A percentile compares a stretch with the other conserved stretches of the same genome.
These are phyloP conservation scores for Eupsittula cactorum DNA, from an alignment of 2,113 vertebrate species.

Conservation along the genomic window DNA sequence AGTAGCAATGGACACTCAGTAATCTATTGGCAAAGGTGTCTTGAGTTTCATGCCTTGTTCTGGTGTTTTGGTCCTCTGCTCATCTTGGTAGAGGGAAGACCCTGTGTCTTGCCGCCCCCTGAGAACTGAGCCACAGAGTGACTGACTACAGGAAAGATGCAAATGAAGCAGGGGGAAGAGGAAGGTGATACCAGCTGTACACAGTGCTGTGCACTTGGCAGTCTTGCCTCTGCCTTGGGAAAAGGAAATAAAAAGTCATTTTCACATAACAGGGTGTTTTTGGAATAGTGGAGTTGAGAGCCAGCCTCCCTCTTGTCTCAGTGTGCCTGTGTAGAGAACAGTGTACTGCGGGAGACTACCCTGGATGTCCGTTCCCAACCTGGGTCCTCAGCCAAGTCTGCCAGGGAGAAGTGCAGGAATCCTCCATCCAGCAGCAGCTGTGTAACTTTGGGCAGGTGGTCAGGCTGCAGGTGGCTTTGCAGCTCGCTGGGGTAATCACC, in stretches of 20 bases:
- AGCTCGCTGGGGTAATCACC: accelerated
- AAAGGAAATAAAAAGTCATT: background rate
- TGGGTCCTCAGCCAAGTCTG: background rate
- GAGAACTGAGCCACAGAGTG: background rate
- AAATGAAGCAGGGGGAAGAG: background rate
- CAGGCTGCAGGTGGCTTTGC: background rate
- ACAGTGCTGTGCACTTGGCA: background rate
- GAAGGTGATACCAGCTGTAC: background rate
- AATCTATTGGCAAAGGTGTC: background rate
- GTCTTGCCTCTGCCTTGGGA: background rate
- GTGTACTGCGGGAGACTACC: accelerated
- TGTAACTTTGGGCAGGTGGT: accelerated
- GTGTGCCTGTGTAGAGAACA: background rate
- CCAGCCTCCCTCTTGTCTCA: background rate
- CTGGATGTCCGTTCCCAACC: background rate
- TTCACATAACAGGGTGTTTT: background rate
- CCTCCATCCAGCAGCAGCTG: background rate
- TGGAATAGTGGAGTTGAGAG: background rate
- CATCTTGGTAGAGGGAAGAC: background rate
- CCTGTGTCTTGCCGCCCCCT: background rate
- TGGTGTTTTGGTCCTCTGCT: background rate
- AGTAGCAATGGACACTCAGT: background rate
- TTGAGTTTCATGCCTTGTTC: accelerated
- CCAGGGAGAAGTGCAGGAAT: background rate
- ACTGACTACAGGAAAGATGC: background rate